Conservation (phyloP, 2,797 vertebrate genomes). For the Anabacerthia variegaticeps region DNA sequence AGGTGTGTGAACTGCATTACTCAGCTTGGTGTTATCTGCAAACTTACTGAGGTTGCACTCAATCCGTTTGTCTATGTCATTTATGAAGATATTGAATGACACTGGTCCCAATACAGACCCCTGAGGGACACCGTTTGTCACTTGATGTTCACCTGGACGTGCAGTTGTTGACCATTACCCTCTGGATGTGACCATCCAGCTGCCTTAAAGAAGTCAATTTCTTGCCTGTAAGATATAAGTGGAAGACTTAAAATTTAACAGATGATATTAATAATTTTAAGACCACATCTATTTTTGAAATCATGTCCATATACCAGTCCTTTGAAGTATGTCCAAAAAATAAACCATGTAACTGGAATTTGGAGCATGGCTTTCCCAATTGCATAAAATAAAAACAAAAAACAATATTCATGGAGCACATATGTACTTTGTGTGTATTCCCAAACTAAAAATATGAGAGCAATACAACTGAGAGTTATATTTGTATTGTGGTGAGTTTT, state of each 20-base stretch:
- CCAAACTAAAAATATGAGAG: neutral
- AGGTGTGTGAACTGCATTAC: accelerated
- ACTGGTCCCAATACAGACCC: neutral
- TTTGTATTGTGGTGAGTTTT: neutral
- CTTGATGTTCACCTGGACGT: neutral
- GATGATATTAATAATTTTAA: neutral
- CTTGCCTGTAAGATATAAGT: neutral
- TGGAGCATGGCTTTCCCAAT: neutral
- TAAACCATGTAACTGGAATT: neutral
- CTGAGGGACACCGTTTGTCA: neutral
- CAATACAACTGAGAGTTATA: neutral
- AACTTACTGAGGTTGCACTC: neutral
- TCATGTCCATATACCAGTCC: neutral
- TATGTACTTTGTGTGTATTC: neutral
- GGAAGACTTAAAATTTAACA: neutral
- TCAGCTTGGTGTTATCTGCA: neutral
- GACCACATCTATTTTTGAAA: neutral
- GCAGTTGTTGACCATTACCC: neutral
- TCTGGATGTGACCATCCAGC: neutral
- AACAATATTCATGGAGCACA: neutral
- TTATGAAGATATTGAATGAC: neutral
- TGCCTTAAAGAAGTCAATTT: neutral
- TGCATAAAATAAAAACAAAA: neutral
- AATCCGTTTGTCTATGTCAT: neutral
- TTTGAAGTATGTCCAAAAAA: neutral